phyloP scores from a whole-genome alignment of 2,888 invertebrate species.

The Camptogramma bilineatum region DNA sequence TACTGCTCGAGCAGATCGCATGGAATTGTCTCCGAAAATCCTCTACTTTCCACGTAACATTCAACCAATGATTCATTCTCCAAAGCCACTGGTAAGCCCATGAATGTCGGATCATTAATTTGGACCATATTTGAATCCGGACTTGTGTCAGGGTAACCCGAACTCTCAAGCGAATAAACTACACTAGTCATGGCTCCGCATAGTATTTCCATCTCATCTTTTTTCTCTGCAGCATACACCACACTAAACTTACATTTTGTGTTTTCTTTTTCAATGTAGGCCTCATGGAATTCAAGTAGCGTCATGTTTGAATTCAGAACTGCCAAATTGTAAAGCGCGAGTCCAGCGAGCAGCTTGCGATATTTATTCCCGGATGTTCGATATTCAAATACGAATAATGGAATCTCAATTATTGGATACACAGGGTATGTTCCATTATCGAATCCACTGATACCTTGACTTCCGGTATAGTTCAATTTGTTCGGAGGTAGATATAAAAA shows the following conservation, averaged over 20 bases:
- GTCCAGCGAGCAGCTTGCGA: slow-evolving; percentile 21
- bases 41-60: slow-evolving; percentile 9
- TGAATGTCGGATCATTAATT: not conserved
- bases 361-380: slow-evolving; percentile 24
- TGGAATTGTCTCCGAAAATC: not conserved
- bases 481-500: slow-evolving; percentile 11
- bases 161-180: not conserved
- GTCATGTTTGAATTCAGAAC: not conserved
- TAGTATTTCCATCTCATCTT: slow-evolving; percentile 1
- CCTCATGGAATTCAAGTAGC: not conserved
- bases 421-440: slow-evolving; percentile 9
- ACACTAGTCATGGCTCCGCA: slow-evolving; percentile 13
- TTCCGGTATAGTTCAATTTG: slow-evolving; percentile 3
- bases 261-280: not conserved
- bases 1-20: slow-evolving; percentile 18
- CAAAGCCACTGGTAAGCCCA: not conserved
- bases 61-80: not conserved
- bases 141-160: not conserved
- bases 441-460: not conserved
- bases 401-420: slow-evolving; percentile 7
- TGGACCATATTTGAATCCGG: not conserved
- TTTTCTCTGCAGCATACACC: not conserved
- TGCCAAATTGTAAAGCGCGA: slow-evolving; percentile 22
- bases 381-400: slow-evolving; percentile 19
- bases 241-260: slow-evolving; percentile 9